Evolutionary conservation across 2,888 invertebrate species (phyloP).

Genomic region (Troglohyphantes excavatus): DNA sequence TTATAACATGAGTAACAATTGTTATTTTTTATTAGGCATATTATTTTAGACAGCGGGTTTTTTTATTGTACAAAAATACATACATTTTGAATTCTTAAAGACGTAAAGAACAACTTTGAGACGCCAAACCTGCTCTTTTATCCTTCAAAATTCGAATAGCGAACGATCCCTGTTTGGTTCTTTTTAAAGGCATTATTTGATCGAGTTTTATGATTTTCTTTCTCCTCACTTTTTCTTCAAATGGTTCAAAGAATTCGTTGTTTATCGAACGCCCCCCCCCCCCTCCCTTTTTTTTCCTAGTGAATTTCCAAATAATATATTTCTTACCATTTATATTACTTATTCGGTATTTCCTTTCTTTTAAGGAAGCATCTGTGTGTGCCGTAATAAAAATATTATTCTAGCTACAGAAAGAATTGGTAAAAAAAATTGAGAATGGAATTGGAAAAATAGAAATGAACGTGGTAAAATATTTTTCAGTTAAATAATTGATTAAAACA

Average conservation of each 20-base stretch:
- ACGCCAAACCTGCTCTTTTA: not conserved
- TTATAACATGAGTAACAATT: too few species aligned
- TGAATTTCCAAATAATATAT: slow-evolving; percentile 75
- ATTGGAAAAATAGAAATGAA: too few species aligned
- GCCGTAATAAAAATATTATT: not conserved
- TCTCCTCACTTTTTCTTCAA: slow-evolving; percentile 31
- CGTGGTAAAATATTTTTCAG: too few species aligned
- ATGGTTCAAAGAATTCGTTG: slow-evolving; percentile 50
- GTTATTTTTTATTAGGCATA: too few species aligned
- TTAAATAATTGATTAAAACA: too few species aligned
- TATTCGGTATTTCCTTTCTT: slow-evolving; percentile 59
- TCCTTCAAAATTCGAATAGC: slow-evolving; percentile 68
- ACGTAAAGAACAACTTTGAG: too few species aligned
- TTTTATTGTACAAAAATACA: too few species aligned
- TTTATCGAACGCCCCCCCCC: slow-evolving; percentile 33
- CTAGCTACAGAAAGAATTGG: too few species aligned
- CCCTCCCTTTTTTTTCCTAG: slow-evolving; percentile 1
- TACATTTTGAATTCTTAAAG: too few species aligned
- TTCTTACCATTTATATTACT: slow-evolving; percentile 76
- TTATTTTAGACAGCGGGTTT: too few species aligned
- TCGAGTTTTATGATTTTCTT: slow-evolving; percentile 73
- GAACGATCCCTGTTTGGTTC: slow-evolving; percentile 50
- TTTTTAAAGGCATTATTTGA: slow-evolving; percentile 73
- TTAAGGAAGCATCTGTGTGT: slow-evolving; percentile 49
- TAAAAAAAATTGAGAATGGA: too few species aligned